phyloP scores from a whole-genome alignment of 2,888 invertebrate genomes.

The Germaria angustata region DNA sequence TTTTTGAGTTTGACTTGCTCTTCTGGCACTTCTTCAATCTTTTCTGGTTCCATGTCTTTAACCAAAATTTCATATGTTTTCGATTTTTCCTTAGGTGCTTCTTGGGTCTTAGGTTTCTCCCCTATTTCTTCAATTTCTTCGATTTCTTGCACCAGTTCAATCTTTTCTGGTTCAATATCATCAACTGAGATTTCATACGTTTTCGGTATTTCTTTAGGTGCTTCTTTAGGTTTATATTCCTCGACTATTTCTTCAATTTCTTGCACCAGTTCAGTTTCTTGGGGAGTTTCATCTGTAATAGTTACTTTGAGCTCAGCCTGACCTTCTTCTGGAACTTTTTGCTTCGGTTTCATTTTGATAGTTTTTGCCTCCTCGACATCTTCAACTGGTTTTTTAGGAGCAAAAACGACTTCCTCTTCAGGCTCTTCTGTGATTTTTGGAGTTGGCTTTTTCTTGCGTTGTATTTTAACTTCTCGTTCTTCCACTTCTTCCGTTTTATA shows the following conservation, averaged over 20 bases:
- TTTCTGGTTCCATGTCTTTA: constrained; percentile 42
- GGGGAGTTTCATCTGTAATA: constrained; percentile 73
- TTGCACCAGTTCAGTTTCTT: constrained; percentile 70
- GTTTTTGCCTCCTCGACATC: constrained; percentile 74
- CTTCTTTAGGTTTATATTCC: constrained; percentile 46
- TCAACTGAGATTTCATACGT: constrained; percentile 45
- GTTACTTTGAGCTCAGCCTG: constrained; percentile 75
- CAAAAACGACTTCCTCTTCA: constrained; percentile 74
- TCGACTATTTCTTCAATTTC: constrained; percentile 71
- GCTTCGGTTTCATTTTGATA: constrained; percentile 73
- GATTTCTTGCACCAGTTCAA: constrained; percentile 71
- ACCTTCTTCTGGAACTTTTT: constrained; percentile 71
- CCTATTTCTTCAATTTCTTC: constrained; percentile 73
- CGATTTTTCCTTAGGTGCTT: constrained; percentile 53
- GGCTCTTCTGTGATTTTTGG: constrained; percentile 74
- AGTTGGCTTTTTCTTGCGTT: constrained; percentile 72
- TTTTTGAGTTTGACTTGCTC: constrained; percentile 66
- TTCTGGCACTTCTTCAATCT: constrained; percentile 62
- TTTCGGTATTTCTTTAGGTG: constrained; percentile 54
- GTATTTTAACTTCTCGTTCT: constrained; percentile 69
- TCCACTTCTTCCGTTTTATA: constrained; percentile 67
- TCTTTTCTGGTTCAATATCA: constrained; percentile 51
- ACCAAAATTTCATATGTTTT: constrained; percentile 50
- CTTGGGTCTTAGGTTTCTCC: constrained; percentile 49
- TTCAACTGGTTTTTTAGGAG: constrained; percentile 70